Evolutionary conservation across 2,113 vertebrate species (phyloP), one percentile per base, ranked within the genome.

Genomic region (Mobula birostris): DNA sequence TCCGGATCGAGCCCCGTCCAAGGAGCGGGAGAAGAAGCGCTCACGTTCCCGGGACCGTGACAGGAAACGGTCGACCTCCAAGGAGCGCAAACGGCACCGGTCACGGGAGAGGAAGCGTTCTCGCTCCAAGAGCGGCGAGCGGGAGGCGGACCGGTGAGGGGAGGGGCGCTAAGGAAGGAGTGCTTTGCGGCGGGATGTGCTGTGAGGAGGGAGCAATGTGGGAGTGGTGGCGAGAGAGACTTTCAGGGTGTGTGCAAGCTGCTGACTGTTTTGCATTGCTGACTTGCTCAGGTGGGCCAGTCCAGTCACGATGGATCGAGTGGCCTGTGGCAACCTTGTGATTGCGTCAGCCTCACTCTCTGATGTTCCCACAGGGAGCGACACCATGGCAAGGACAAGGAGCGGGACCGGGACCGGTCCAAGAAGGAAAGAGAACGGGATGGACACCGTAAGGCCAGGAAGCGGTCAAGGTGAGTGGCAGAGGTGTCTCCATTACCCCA

Each of bases 371-470:
- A 0, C 95, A 99, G 99, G 97, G 98, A 99, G 17, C 97, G 98
- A 17, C 97, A 98, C 94, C 96, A 97, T 95, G 82, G 82, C 1
- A 98, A 98, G 95, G 98, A 98, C 32, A 98, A 97, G 12, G 97
- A 97, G 5, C 95, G 97, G 77, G 63, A 66, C 63, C 94, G 96
- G 95, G 97, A 99, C 0, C 96, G 98, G 40, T 80, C 94, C 92
- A 98, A 98, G 88, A 99, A 98, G 95, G 98, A 98, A 7, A 96
- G 98, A 2, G 98, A 99, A 36, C 95, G 98, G 95, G 97, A 98
- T 95, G 95, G 96, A 0, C 97, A 99, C 6, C 98, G 98, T 95
- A 98, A 98, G 96, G 98, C 98, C 76, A 96, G 97, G 56, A 98
- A 97, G 94, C 96, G 97, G 63, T 98, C 98, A 19, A 98, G 98